Evolutionary conservation across 2,888 invertebrate genomes (phyloP), one percentile per base, ranked within the genome.

Genomic region (Leptinotarsa haldemani): DNA sequence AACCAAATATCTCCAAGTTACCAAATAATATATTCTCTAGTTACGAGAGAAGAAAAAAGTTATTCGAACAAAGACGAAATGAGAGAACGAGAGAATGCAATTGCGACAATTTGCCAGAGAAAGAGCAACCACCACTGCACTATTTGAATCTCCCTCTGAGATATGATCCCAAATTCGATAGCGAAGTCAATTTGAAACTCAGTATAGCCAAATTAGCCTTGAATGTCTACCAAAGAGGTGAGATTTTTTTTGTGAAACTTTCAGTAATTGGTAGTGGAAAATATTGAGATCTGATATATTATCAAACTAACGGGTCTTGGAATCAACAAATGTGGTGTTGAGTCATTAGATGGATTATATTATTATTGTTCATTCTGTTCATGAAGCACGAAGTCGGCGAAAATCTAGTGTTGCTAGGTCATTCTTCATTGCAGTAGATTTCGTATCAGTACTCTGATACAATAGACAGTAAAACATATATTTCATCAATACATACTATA

Each of bases 181-280:
- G 91, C 73, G 89, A 91, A 56, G 92, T 94, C 48, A 96, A 95
- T 86, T 90, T 91, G 58, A 93, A 92, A 85, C 90, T 93, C 84
- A 96, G 96, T 84, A 94, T 96, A 75, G 94, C 98, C 25, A 97
- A 97, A 87, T 94, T 98, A 65, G 97, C 97, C 40, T 95, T 96
- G 63, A 97, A 97, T 88, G 96, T 98, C 76, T 97, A 94, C 87
- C 94, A 96, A 83, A 91, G 94, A 91, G 94, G 94, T 94, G 88
- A 87, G 86, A 83, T 13, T 56, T 40, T 9, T 9, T 40, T 40
- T 40, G 40, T 40, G 9, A 40, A 40, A 40, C 9, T 40, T 40
- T 40, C 40, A 40, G 40, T 40, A 9, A 9, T 40, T 40, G 40
- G 2, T 40, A 12, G 40, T 40, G 40, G 9, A 9, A 40, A 25